Evolutionary conservation across 2,113 vertebrate genomes (phyloP).

Genomic region (Agapornis roseicollis): DNA sequence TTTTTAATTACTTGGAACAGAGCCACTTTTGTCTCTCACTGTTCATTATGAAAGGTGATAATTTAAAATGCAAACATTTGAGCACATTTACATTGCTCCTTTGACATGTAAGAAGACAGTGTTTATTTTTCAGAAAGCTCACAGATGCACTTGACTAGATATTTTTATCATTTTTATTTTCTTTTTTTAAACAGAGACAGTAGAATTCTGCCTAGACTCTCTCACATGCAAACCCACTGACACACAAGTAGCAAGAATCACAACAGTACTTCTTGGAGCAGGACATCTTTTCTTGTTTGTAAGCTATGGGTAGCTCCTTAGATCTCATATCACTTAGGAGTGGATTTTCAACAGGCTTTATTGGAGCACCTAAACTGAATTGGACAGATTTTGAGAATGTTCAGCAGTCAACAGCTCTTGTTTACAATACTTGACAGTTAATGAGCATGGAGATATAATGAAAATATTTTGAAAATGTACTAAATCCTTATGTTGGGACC

Average conservation of each 20-base stretch:
- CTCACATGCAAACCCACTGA: not conserved
- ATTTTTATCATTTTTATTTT: not conserved
- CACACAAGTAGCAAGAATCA: not conserved
- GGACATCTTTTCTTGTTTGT: not conserved
- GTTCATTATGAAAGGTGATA: not conserved
- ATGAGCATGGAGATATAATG: not conserved
- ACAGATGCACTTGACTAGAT: not conserved
- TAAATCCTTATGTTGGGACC: not conserved
- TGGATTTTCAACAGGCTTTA: not conserved
- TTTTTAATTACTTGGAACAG: not conserved
- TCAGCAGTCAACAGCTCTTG: not conserved
- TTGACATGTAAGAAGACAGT: not conserved
- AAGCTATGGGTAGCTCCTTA: rapidly evolving
- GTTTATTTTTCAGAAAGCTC: not conserved
- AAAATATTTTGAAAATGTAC: conserved; percentile 12
- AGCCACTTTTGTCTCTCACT: not conserved
- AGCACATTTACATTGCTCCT: not conserved
- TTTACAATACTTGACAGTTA: not conserved
- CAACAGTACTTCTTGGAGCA: not conserved
- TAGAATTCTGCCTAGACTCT: not conserved
- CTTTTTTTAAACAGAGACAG: not conserved
- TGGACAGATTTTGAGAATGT: not conserved
- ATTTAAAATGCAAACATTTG: not conserved
- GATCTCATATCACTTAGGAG: not conserved
- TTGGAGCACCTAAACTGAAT: not conserved